Evolutionary conservation across 2,113 vertebrate genomes (phyloP), one percentile per base, ranked within the genome.

Genomic region (Mastomys natalensis): DNA sequence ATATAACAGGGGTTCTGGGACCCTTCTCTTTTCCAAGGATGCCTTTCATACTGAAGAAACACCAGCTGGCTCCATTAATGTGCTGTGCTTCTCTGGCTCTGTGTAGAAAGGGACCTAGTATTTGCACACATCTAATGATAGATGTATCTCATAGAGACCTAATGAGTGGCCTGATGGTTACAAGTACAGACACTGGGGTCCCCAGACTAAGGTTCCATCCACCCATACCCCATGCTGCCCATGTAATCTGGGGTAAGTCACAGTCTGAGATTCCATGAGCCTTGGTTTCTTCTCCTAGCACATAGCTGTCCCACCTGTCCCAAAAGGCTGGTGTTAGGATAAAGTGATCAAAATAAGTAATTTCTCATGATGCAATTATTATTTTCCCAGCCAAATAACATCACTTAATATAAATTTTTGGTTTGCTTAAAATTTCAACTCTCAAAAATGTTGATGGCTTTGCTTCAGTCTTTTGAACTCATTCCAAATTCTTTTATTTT

Each of bases 401-500:
- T 16, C 17, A 15, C 9, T 58, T 43, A 73, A 29, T 45, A 21
- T 26, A 48, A 84, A 70, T 74, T 87, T 60, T 78, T 48, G 26
- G 74, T 78, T 62, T 15, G 68, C 5, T 60, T 37, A 53, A 48
- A 87, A 66, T 70, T 84, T 37, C 77, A 76, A 86, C 45, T 86
- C 86, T 74, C 13, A 62, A 87, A 64, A 90, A 16, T 55, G 13
- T 37, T 89, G 13, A 77, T 19, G 19, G 66, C 77, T 94, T 89
- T 95, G 51, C 55, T 55, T 73, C 16, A 34, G 9, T 81, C n/a
- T 93, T 95, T 74, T 55, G 55, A 77, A 91, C 7, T 60, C 29
- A 86, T 19, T 37, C 24, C 37, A 95, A 78, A 82, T 62, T 82
- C 9, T 31, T 90, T 88, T 29, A 34, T 29, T 90, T 90, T 95